Percentiles rank a stretch among this genome's conserved stretches.
Conservation (phyloP, 2,113 vertebrate genomes). For the Microtus montanus region DNA sequence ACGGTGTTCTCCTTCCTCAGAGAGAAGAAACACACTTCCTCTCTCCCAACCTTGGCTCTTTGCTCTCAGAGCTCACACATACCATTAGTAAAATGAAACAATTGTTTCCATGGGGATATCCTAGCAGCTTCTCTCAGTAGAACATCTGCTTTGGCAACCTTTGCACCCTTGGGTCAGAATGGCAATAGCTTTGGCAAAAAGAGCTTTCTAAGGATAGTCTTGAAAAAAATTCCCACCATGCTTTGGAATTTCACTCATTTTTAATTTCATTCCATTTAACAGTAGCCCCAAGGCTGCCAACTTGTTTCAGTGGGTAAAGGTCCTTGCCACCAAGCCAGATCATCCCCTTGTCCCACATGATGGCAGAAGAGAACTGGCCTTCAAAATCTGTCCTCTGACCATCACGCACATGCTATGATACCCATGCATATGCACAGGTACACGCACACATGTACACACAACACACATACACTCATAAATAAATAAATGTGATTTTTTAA, state of each 20-base stretch:
- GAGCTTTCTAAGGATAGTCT: not conserved
- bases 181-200: not conserved
- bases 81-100: constrained; percentile 65
- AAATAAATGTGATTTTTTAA: not conserved
- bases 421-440: not conserved
- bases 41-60: constrained; percentile 20
- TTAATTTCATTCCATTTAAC: constrained; percentile 33
- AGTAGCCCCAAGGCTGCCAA: not conserved
- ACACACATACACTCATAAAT: not conserved
- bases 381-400: not conserved
- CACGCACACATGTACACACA: too few relatives aligned
- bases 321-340: not conserved
- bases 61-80: constrained; percentile 46
- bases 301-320: not conserved
- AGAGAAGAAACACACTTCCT: constrained; percentile 10
- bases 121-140: constrained; percentile 50
- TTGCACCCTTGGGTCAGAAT: not conserved
- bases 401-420: too few relatives aligned
- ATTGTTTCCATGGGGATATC: constrained; percentile 71
- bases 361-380: too few relatives aligned
- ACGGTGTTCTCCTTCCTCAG: constrained; percentile 24
- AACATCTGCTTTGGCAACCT: constrained; percentile 41
- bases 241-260: constrained; percentile 22
- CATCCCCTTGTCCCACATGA: not conserved
- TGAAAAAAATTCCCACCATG: constrained; percentile 18